These are phyloP conservation scores for Gymnocheta viridis DNA, from an alignment of 2,888 invertebrate genomes.

Conservation along the genomic window DNA sequence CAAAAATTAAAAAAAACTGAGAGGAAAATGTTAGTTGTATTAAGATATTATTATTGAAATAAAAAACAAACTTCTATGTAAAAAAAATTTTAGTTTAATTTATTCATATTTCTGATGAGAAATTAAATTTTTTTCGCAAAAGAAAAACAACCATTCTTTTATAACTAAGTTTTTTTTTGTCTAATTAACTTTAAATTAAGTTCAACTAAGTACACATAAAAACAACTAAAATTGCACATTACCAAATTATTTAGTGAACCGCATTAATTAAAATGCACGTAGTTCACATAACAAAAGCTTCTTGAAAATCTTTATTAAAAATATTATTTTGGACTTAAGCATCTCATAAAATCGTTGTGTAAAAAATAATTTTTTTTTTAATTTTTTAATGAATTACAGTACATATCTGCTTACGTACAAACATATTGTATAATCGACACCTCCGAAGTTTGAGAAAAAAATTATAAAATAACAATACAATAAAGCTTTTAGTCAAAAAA, in stretches of 20 bases:
- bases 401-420: neutral
- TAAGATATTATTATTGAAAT: too few relatives aligned
- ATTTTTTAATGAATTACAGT: neutral
- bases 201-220: neutral
- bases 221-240: too few relatives aligned
- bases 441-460: neutral
- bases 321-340: neutral
- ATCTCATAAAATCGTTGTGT: neutral
- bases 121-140: neutral
- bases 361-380: neutral
- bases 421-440: constrained; percentile 35
- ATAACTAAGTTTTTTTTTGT: neutral
- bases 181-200: neutral
- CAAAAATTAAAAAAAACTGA: neutral
- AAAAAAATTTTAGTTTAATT: constrained; percentile 17
- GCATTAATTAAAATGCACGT: constrained; percentile 18
- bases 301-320: neutral
- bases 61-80: constrained; percentile 7
- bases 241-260: neutral
- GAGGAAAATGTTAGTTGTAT: too few relatives aligned
- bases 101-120: constrained; percentile 45
- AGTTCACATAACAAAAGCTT: constrained; percentile 36
- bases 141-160: neutral
- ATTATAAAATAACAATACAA: neutral
- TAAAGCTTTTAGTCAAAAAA: constrained; percentile 1